Conservation (phyloP, 2,797 vertebrate species). For the Sandelia bainsii region DNA sequence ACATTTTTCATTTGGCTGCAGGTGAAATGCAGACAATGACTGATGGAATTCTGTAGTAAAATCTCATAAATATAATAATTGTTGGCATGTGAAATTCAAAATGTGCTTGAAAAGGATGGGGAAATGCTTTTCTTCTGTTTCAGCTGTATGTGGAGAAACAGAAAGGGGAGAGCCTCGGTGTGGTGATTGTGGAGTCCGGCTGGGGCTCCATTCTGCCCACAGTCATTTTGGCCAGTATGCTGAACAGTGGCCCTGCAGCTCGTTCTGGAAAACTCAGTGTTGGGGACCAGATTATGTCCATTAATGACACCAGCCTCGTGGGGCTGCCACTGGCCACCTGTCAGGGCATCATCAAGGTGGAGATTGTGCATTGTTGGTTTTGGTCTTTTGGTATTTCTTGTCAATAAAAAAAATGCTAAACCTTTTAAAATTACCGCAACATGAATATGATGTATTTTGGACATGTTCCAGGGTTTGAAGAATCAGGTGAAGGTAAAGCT, state of each 20-base stretch:
- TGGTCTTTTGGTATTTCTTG: not conserved
- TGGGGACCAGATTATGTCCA: constrained; percentile 98
- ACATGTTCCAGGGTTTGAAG: constrained; percentile 89
- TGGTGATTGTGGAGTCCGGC: constrained; percentile 87
- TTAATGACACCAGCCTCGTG: constrained; percentile 90
- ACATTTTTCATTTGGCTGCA: constrained; percentile 30
- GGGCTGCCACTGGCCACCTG: constrained; percentile 94
- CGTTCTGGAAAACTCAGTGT: constrained; percentile 96
- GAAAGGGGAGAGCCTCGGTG: constrained; percentile 86
- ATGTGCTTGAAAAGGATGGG: constrained; percentile 7
- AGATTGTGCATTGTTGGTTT: not conserved
- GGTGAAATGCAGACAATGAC: constrained; percentile 22
- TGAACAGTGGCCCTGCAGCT: constrained; percentile 94
- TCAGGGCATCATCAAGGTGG: constrained; percentile 98
- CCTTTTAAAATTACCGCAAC: not conserved
- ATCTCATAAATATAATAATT: constrained; percentile 15
- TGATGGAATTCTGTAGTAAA: constrained; percentile 21
- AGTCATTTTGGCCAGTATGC: constrained; percentile 96
- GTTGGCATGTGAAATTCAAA: not conserved
- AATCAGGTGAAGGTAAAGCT: constrained; percentile 94
- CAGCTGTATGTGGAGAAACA: constrained; percentile 95
- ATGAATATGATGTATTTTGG: not conserved
- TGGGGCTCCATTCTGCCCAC: constrained; percentile 94
- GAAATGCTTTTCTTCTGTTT: not conserved
- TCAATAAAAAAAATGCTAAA: not conserved